A percentile compares a stretch with the other conserved stretches of the same genome.
These are phyloP conservation scores for Paracentrotus lividus DNA, from an alignment of 53 echinoderm and acorn worm species.

Conservation along the genomic window DNA sequence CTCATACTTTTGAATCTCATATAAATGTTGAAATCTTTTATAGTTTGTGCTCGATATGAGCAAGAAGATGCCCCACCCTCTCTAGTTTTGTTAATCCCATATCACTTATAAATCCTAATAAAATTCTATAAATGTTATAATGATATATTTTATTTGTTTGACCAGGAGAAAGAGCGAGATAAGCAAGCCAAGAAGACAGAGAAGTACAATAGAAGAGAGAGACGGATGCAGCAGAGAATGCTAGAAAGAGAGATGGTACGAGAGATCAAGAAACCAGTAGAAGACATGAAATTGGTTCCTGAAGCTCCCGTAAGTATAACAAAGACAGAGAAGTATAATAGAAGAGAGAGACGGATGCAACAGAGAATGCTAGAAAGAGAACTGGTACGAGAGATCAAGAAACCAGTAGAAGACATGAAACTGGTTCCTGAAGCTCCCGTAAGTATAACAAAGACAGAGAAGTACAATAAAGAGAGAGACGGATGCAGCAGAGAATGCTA, in stretches of 20 bases:
- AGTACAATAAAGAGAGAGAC: constrained; percentile 84
- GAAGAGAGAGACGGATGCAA: constrained; percentile 86
- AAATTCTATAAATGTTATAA: too few relatives aligned
- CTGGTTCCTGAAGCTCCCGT: constrained; percentile 84
- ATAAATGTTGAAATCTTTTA: too few relatives aligned
- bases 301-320: constrained; percentile 85
- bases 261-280: constrained; percentile 97
- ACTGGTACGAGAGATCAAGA: constrained; percentile 94
- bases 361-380: constrained; percentile 89
- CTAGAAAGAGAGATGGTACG: constrained; percentile 90
- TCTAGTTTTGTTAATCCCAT: too few relatives aligned
- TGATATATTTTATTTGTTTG: too few relatives aligned
- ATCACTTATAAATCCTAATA: too few relatives aligned
- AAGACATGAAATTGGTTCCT: constrained; percentile 93
- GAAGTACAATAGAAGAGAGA: constrained; percentile 84
- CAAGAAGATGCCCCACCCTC: too few relatives aligned
- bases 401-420: constrained; percentile 98
- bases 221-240: constrained; percentile 85
- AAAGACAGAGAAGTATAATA: constrained; percentile 88
- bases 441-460: constrained; percentile 88
- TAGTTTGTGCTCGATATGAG: too few relatives aligned
- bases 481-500: constrained; percentile 85
- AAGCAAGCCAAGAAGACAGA: constrained; percentile 91
- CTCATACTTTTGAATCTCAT: too few relatives aligned
- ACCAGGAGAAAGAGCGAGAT: constrained; percentile 90